Conservation (phyloP, 2,888 invertebrate species). For the Scaptomyza reducta region DNA sequence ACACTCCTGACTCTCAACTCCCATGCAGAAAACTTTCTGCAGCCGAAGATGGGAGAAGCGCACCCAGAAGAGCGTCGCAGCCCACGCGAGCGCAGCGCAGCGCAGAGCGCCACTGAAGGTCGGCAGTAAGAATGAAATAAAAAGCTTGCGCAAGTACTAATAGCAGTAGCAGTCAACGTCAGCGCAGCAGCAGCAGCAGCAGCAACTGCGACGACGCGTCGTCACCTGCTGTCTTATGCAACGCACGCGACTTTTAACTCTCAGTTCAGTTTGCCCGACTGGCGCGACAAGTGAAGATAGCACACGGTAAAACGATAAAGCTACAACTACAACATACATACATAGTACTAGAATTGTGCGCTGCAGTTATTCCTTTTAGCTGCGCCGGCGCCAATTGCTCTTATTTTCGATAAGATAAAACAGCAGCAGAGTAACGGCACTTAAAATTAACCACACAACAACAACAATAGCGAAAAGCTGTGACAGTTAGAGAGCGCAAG, state of each 20-base stretch:
- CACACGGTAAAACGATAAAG: conserved; percentile 40
- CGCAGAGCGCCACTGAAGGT: conserved; percentile 40
- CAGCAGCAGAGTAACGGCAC: conserved; percentile 28
- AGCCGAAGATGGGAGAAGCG: conserved; percentile 38
- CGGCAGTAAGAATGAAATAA: conserved; percentile 14
- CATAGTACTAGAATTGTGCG: conserved; percentile 9
- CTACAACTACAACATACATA: conserved; percentile 12
- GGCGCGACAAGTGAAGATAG: conserved; percentile 72
- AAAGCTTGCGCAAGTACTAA: conserved; percentile 42
- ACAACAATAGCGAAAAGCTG: background rate
- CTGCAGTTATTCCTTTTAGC: conserved; percentile 46
- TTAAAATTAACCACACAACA: conserved; percentile 7
- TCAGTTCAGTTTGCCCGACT: conserved; percentile 65
- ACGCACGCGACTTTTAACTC: conserved; percentile 55
- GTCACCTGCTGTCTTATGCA: conserved; percentile 65
- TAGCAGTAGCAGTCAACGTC: conserved; percentile 28
- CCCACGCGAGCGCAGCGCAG: conserved; percentile 37
- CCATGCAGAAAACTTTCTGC: conserved; percentile 45
- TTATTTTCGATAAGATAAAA: conserved; percentile 57
- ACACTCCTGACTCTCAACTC: conserved; percentile 59
- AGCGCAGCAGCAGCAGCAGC: background rate
- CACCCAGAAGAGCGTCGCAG: conserved; percentile 32
- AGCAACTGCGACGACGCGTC: conserved; percentile 11
- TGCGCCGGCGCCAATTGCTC: conserved; percentile 49
- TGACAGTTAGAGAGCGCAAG: conserved; percentile 31